Evolutionary conservation across 2,113 vertebrate genomes (phyloP).

Genomic region (Rafetus swinhoei): DNA sequence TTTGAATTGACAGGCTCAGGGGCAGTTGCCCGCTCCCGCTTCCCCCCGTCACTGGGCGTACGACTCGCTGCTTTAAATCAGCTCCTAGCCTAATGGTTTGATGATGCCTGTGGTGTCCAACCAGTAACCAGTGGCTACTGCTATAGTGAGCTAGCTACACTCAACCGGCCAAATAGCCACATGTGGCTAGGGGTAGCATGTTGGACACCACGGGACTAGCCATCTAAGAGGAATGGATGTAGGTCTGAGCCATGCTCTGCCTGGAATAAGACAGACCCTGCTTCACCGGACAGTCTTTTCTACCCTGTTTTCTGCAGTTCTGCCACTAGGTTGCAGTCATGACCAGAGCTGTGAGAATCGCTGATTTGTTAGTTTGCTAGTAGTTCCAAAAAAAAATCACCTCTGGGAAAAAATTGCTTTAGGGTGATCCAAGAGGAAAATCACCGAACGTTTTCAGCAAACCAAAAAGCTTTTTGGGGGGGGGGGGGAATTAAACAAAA

Average conservation of each 20-base stretch:
- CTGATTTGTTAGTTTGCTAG: background rate
- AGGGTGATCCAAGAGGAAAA: background rate
- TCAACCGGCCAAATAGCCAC: too few species aligned
- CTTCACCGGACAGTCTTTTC: slow-evolving; percentile 5
- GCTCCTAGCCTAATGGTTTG: background rate
- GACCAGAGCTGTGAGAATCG: background rate
- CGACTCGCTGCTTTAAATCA: background rate
- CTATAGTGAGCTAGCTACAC: too few species aligned
- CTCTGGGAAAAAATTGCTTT: background rate
- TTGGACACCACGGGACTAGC: background rate
- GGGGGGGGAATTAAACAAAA: background rate
- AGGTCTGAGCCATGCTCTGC: background rate
- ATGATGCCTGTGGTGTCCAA: too few species aligned
- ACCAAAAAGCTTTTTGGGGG: background rate
- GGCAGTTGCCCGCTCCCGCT: too few species aligned
- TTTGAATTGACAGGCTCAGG: too few species aligned
- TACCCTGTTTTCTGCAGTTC: background rate
- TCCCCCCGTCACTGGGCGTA: too few species aligned
- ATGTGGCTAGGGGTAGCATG: too few species aligned
- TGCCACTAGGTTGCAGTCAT: accelerated
- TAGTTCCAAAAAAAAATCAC: background rate
- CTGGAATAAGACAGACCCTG: background rate
- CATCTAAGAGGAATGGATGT: background rate
- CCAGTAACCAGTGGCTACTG: too few species aligned
- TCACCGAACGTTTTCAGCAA: background rate